phyloP scores from a whole-genome alignment of 2,888 invertebrate species.

The Abscondita cerata region DNA sequence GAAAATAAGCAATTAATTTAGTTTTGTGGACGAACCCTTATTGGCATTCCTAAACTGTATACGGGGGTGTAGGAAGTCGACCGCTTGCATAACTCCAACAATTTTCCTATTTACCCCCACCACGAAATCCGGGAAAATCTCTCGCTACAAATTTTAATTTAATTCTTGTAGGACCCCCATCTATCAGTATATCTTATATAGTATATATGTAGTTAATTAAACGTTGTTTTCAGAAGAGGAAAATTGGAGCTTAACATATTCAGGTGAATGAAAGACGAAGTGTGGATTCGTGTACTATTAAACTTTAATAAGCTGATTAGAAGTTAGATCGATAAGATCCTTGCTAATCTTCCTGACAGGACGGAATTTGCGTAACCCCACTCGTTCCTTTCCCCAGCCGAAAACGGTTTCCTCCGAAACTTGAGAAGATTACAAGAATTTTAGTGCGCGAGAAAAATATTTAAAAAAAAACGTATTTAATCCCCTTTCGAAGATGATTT shows the following conservation, averaged over 20 bases:
- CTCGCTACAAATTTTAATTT: constrained; percentile 24
- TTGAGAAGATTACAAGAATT: constrained; percentile 12
- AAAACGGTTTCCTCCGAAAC: constrained; percentile 13
- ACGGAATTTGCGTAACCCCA: constrained; percentile 20
- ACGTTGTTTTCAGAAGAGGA: constrained; percentile 13
- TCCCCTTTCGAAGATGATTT: not conserved
- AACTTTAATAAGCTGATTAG: constrained; percentile 41
- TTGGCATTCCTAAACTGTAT: constrained; percentile 27
- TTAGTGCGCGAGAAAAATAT: constrained; percentile 2
- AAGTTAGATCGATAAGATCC: constrained; percentile 37
- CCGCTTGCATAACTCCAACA: constrained; percentile 28
- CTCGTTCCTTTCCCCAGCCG: not conserved
- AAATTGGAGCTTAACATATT: constrained; percentile 13
- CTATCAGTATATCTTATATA: constrained; percentile 3
- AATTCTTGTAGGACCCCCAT: constrained; percentile 11
- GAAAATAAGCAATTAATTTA: constrained; percentile 27
- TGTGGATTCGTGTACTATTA: constrained; percentile 36
- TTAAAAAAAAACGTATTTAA: not conserved
- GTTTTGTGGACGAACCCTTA: constrained; percentile 26
- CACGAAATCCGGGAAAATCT: constrained; percentile 2
- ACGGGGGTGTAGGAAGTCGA: constrained; percentile 22
- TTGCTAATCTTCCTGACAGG: constrained; percentile 33
- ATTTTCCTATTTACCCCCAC: constrained; percentile 16
- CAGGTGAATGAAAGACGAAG: constrained; percentile 28
- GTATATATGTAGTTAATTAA: not conserved